Base-by-base conservation (phyloP, 2,113 vertebrate species). In the Turnix velox region DNA sequence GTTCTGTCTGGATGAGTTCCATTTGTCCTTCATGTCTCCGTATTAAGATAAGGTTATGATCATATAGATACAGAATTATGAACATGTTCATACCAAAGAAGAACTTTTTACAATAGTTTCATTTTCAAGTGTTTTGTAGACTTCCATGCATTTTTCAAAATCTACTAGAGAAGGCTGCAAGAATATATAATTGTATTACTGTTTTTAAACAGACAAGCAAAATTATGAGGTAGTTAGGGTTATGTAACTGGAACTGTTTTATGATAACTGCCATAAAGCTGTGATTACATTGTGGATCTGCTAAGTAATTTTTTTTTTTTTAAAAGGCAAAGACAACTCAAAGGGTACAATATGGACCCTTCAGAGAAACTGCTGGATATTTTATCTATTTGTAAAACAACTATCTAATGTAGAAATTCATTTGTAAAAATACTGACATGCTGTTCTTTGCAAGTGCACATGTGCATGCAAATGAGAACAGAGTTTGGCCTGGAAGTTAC, bases 381-480 rank as follows among this genome's bases (percentile, higher is more conserved):
- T 73, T 87, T 48, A 31, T 33, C 17, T n/a, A 37, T 78, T 77
- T 46, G 57, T n/a, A 71, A 89, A 63, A 75, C 14, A 75, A 57
- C 31, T 51, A 43, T n/a, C 57, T 18, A 28, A 52, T 61, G 19
- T 57, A 68, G 31, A 89, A 89, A 91, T 72, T 92, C 28, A 52
- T 31, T 92, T 62, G 31, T 94, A 71, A 45, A 93, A 61, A 91
- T 55, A 89, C 58, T 85, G 78, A 20, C 8, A 33, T 79, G 33
- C 73, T 91, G 37, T 75, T 76, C 48, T 65, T 45, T 73, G 67
- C 42, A 58, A 89, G 45, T 65, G 37, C 22, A 40, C 31, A 22
- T 16, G 18, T 45, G 74, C 52, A 87, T 89, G 42, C 37, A 72
- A 92, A 95, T 87, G 87, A 89, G 89, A 82, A 28, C 37, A 39